Evolutionary conservation across 2,888 invertebrate species (phyloP).

Genomic region (Sturmia bella): DNA sequence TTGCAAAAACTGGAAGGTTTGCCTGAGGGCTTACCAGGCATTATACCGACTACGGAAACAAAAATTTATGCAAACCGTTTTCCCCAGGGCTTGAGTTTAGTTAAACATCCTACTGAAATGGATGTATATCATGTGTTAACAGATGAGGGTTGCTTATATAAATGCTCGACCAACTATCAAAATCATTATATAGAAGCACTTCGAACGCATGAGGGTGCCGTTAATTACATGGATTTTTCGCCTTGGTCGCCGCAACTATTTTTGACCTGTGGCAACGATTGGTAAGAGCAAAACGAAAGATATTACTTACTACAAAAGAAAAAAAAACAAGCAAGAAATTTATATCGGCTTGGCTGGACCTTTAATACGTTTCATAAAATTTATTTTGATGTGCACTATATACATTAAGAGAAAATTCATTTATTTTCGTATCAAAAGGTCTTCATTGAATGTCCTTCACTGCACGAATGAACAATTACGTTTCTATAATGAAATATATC

Average conservation of each 20-base stretch:
- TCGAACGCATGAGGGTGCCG: constrained; percentile 90
- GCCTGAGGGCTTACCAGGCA: constrained; percentile 83
- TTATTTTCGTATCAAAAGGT: no score
- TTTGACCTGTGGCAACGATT: constrained; percentile 90
- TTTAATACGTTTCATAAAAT: no score
- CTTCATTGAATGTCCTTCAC: no score
- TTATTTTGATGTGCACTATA: no score
- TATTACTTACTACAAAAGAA: no score
- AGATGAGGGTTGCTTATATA: constrained; percentile 91
- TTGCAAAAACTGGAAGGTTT: constrained; percentile 86
- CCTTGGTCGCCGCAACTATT: constrained; percentile 87
- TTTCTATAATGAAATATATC: no score
- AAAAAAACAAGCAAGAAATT: no score
- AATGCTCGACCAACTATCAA: constrained; percentile 91
- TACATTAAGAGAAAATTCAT: no score
- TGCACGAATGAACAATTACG: no score
- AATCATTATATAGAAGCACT: constrained; percentile 88
- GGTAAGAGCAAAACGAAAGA: constrained; percentile 78
- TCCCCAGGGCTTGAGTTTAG: constrained; percentile 85
- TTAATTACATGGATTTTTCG: constrained; percentile 87
- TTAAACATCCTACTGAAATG: constrained; percentile 85
- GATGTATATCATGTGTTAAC: constrained; percentile 91
- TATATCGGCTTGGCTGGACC: no score
- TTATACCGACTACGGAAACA: neutral
- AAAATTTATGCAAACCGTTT: constrained; percentile 83